phyloP scores from a whole-genome alignment of 2,888 invertebrate species.

The Subacronicta megacephala region DNA sequence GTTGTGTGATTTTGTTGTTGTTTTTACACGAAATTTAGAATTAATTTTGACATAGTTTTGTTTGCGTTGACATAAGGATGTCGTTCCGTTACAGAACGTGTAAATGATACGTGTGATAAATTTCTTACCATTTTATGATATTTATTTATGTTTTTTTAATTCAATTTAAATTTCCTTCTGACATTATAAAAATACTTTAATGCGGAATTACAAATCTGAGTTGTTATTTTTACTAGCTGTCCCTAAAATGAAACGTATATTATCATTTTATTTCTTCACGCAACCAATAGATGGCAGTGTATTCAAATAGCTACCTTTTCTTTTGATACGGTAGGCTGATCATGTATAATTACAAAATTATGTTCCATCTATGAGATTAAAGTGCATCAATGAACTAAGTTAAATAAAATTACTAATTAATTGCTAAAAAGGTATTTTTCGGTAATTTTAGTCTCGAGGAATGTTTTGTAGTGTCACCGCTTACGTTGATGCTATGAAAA shows the following conservation, averaged over 20 bases:
- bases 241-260: constrained; percentile 27
- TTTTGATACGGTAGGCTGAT: no score
- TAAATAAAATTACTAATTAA: no score
- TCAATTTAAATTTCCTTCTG: not conserved
- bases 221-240: no score
- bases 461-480: not conserved
- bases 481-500: no score
- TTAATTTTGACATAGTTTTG: constrained; percentile 87
- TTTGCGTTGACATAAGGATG: constrained; percentile 85
- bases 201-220: not conserved
- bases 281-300: constrained; percentile 33
- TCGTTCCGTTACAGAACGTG: constrained; percentile 53
- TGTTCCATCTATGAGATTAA: no score
- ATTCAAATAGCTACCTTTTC: not conserved
- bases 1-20: constrained; percentile 73
- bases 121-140: not conserved
- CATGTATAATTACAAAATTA: no score
- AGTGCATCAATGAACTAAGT: no score
- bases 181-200: not conserved
- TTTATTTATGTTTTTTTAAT: not conserved
- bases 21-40: constrained; percentile 86
- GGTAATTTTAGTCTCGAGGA: not conserved
- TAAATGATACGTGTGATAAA: constrained; percentile 21
- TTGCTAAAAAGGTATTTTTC: no score
- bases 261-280: not conserved